Evolutionary conservation across 2,113 vertebrate species (phyloP), one percentile per base, ranked within the genome.

Genomic region (Morone saxatilis): DNA sequence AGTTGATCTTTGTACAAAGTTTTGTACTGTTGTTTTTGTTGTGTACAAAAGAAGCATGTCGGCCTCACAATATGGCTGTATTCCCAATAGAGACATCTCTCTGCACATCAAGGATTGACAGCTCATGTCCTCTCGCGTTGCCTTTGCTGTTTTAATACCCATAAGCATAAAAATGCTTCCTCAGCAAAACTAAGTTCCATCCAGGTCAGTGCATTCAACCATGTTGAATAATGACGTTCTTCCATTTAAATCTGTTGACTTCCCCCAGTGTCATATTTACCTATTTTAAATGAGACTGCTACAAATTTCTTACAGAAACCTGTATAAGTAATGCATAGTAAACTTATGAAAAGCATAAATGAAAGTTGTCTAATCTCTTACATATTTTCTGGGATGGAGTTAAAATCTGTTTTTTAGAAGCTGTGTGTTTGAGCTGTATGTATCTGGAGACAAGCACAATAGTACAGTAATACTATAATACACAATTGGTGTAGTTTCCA

Each of bases 251-350:
- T 31, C 31, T 31, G 31, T 31, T 31, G 31, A 31, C 57, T n/a
- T 48, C 25, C 19, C n/a, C 56, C 7, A 11, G 11, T 48, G 45
- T n/a, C n/a, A 12, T 59, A 45, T 60, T 74, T 41, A 10, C 20
- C 50, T 14, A 59, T 72, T 80, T 62, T 38, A 47, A 61, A 61
- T 63, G 47, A 70, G 19, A 56, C 22, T 16, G 9, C 41, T 14
- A 19, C 22, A 47, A 14, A 38, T 38, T 2, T 25, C 7, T 77
- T 36, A 53, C 19, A 25, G 19, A 57, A 19, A 36, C 14, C 22
- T 31, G 7, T 53, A 14, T 10, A n/a, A 36, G 16, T 25, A 43
- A 20, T 14, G 31, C n/a, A 45, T n/a, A 16, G 14, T 31, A 16
- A 53, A 51, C 20, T 71, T 14, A 53, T 48, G 36, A 20, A n/a